Conservation (phyloP, 64 coral and sea anemone genomes). For the Platygyra sinensis region DNA sequence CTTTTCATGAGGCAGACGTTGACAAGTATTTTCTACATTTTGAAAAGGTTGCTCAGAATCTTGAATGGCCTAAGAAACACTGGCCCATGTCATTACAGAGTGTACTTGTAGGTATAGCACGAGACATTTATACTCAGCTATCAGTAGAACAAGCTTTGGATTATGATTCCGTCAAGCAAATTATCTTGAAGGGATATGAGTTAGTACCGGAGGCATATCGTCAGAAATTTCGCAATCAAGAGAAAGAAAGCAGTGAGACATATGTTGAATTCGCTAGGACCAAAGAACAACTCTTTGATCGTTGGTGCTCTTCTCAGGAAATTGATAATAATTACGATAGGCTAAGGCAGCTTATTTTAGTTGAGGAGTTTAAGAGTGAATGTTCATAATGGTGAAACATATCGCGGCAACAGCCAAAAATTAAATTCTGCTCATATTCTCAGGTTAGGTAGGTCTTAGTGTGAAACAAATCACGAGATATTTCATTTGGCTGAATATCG, state of each 20-base stretch:
- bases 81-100: too few relatives aligned
- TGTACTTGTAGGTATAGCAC: conserved; percentile 46
- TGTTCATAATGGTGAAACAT: conserved; percentile 23
- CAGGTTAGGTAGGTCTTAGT: too few relatives aligned
- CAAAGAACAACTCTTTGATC: conserved; percentile 55
- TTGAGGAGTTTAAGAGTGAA: conserved; percentile 56
- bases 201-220: conserved; percentile 68
- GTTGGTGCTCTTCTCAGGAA: conserved; percentile 57
- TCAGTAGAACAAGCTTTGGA: conserved; percentile 43
- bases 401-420: too few relatives aligned
- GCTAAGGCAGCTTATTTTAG: conserved; percentile 25
- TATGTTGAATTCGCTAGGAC: conserved; percentile 53
- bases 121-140: conserved; percentile 49
- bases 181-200: conserved; percentile 67
- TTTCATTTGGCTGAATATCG: too few relatives aligned
- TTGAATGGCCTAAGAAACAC: too few relatives aligned
- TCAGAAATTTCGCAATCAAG: conserved; percentile 41
- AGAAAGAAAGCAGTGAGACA: conserved; percentile 25
- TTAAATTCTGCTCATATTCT: too few relatives aligned
- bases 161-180: conserved; percentile 64
- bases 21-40: too few relatives aligned
- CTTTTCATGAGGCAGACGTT: too few relatives aligned
- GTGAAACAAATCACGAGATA: too few relatives aligned
- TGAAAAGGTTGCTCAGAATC: too few relatives aligned
- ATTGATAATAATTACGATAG: conserved; percentile 19